phyloP scores from a whole-genome alignment of 1,140 invertebrate species.

The Diachasma alloeum region DNA sequence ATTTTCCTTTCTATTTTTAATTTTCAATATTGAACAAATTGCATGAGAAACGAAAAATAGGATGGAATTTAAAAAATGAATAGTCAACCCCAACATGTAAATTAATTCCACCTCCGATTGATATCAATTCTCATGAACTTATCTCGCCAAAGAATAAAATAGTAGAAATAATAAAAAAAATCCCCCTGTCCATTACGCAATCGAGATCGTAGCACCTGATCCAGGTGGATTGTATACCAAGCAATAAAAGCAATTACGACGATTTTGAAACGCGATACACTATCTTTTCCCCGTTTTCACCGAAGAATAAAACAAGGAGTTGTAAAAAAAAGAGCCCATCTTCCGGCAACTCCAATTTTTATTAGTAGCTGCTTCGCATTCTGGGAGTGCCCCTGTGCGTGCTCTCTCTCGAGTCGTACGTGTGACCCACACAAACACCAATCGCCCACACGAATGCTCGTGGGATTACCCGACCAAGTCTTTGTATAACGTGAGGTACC shows the following conservation, averaged over 20 bases:
- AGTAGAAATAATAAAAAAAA: background rate
- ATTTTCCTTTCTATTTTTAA: too few species aligned
- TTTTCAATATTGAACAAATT: too few species aligned
- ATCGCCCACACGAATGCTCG: background rate
- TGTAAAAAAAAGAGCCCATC: background rate
- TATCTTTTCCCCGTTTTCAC: background rate
- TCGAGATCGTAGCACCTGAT: background rate
- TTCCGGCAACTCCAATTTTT: conserved; percentile 3
- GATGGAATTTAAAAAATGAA: too few species aligned
- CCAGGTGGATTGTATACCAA: background rate
- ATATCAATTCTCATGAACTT: too few species aligned
- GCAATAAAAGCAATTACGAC: conserved; percentile 1
- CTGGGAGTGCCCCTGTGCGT: background rate
- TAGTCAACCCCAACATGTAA: too few species aligned
- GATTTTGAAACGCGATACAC: conserved; percentile 10
- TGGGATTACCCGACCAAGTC: background rate
- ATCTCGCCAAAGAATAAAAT: background rate
- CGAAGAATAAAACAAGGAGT: background rate
- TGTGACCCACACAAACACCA: too few species aligned
- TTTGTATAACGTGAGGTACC: background rate
- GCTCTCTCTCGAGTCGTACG: background rate
- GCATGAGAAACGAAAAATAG: too few species aligned
- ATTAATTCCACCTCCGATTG: too few species aligned
- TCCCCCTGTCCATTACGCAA: background rate
- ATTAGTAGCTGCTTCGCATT: background rate